These are phyloP conservation scores for Baccha elongata DNA, from an alignment of 2,888 invertebrate species.

Conservation along the genomic window DNA sequence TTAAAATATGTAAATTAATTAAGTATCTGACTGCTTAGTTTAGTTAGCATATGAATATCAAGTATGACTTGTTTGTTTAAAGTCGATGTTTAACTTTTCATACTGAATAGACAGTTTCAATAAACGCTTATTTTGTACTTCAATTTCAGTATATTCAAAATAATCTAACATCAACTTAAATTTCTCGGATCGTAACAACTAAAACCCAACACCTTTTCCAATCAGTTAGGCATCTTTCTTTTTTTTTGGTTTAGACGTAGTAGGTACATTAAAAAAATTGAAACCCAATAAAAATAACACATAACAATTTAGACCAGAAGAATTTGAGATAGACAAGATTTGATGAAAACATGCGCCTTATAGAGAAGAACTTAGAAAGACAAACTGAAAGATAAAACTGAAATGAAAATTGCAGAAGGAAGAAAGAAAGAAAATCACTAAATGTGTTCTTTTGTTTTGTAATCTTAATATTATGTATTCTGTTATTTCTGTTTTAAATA, in stretches of 20 bases:
- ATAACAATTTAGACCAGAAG: background rate
- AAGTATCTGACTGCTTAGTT: too few relatives aligned
- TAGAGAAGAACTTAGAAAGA: slow-evolving; percentile 2
- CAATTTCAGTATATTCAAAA: background rate
- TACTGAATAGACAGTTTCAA: background rate
- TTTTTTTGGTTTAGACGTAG: background rate
- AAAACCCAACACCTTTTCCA: background rate
- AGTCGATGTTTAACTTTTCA: too few relatives aligned
- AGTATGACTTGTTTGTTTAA: too few relatives aligned
- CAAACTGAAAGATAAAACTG: slow-evolving; percentile 24
- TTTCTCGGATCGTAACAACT: background rate
- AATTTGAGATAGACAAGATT: background rate
- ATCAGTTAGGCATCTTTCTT: too few relatives aligned
- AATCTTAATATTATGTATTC: slow-evolving; percentile 65
- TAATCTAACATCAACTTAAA: background rate
- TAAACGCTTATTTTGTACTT: background rate
- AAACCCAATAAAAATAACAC: background rate
- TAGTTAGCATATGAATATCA: too few relatives aligned
- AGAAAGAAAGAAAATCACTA: slow-evolving; percentile 49
- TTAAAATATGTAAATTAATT: too few relatives aligned
- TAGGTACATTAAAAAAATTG: background rate
- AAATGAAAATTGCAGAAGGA: slow-evolving; percentile 40
- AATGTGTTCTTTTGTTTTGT: slow-evolving; percentile 26
- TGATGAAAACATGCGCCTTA: background rate
- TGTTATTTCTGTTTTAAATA: slow-evolving; percentile 61